Evolutionary conservation across 2,797 vertebrate genomes (phyloP).

Genomic region (Sphenodon punctatus): DNA sequence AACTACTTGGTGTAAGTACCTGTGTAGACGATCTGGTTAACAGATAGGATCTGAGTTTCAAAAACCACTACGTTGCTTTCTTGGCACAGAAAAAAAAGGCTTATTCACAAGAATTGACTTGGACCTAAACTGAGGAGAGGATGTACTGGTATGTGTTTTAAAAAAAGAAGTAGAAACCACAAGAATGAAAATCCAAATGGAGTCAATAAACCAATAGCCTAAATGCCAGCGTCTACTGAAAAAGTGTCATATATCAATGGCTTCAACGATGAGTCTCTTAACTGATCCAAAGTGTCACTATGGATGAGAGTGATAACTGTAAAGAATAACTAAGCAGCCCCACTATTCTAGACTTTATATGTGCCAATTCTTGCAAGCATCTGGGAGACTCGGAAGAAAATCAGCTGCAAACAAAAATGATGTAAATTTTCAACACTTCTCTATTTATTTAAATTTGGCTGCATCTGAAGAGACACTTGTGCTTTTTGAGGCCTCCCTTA

Average conservation of each 20-base stretch:
- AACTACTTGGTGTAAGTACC: neutral
- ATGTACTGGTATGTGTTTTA: conserved; percentile 37
- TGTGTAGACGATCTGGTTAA: conserved; percentile 14
- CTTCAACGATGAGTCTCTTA: conserved; percentile 3
- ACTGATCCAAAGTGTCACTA: conserved; percentile 7
- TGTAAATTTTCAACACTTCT: neutral
- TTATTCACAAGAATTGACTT: conserved; percentile 32
- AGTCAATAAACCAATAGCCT: conserved; percentile 51
- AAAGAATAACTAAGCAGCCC: neutral
- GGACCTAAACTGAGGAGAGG: conserved; percentile 18
- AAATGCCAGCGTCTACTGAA: conserved; percentile 32
- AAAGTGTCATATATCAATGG: conserved; percentile 33
- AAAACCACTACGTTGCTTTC: conserved; percentile 44
- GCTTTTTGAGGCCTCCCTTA: neutral
- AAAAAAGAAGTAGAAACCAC: conserved; percentile 44
- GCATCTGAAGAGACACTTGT: neutral
- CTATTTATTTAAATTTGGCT: neutral
- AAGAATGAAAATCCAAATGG: conserved; percentile 65
- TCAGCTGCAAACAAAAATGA: conserved; percentile 8
- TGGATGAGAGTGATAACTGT: neutral
- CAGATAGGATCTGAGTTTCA: conserved; percentile 48
- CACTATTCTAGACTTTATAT: neutral
- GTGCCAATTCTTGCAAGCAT: neutral
- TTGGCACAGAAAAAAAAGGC: conserved; percentile 30
- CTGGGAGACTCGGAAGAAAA: neutral